These are phyloP conservation scores for Phaonia tiefii DNA, from an alignment of 2,888 invertebrate genomes.

Conservation along the genomic window DNA sequence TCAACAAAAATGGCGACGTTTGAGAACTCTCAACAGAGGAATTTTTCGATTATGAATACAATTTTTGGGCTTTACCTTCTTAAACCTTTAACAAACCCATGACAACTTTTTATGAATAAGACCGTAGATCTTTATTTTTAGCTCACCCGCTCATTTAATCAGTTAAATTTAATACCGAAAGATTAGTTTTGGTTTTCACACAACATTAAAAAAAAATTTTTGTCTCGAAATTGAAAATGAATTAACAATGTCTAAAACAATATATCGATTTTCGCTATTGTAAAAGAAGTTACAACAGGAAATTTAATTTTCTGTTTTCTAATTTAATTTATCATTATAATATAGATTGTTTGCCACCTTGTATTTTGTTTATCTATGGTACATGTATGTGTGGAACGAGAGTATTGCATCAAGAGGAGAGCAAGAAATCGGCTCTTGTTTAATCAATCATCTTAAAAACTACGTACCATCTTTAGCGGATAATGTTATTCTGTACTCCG, in stretches of 20 bases:
- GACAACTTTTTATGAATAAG: no score
- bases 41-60: no score
- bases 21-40: no score
- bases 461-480: constrained; percentile 19
- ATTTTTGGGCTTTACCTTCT: no score
- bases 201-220: background rate
- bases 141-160: constrained; percentile 7
- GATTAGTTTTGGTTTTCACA: no score
- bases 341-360: constrained; percentile 20
- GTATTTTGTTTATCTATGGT: constrained; percentile 16
- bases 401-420: constrained; percentile 21
- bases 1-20: no score
- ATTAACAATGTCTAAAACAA: constrained; percentile 3
- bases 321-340: constrained; percentile 8
- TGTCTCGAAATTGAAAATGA: background rate
- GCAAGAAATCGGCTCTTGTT: constrained; percentile 33
- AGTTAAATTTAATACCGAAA: constrained; percentile 9
- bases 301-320: no score
- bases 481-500: constrained; percentile 34
- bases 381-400: constrained; percentile 41
- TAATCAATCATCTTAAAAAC: constrained; percentile 24
- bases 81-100: no score
- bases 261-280: background rate
- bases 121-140: constrained; percentile 3
- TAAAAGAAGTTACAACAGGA: no score